Base-by-base conservation (phyloP, 1,140 invertebrate species). In the Drosophila pandora region DNA sequence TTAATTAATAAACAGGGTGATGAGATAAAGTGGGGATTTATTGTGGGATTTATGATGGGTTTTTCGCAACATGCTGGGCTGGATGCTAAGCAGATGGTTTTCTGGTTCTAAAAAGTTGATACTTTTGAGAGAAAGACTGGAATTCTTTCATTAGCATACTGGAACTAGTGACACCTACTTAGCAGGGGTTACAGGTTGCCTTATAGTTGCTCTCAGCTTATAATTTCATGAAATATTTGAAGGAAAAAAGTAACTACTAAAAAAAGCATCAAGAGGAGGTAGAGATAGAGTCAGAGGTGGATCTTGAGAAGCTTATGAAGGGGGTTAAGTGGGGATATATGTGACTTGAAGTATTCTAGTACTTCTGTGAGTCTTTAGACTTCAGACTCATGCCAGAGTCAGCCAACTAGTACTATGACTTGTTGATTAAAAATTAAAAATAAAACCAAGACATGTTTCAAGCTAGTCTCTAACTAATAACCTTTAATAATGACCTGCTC, bases 171-270 rank as follows among this genome's bases (percentile, higher is more conserved):
- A 68, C 75, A 77, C 53, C 59, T 68, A 69, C 49, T 17, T 17
- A 17, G 17, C 17, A 17, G 17, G 17, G 17, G 17, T 17, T 17
- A 17, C 17, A 17, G 17, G 17, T 17, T 17, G 17, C 17, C 17
- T 17, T 17, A 17, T 17, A 17, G 17, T 17, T 17, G 17, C 17
- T 17, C 17, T 17, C 17, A 17, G 17, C 17, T 17, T 87, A 87
- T 87, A 87, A 87, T 87, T 87, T 87, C 56, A 88, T 79, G 75
- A 87, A 88, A 87, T 87, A 87, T 87, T 87, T 87, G 82, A 75
- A 88, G 72, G 75, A 63, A 84, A 84, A 55, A 76, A 83, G 71
- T 72, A 85, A 76, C 80, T 84, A 85, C 80, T 84, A 81, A 84
- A 85, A 85, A 85, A 85, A 87, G 82, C 81, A 85, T 85, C 78